Conservation (phyloP, 2,888 invertebrate species). For the Clitarchus hookeri region DNA sequence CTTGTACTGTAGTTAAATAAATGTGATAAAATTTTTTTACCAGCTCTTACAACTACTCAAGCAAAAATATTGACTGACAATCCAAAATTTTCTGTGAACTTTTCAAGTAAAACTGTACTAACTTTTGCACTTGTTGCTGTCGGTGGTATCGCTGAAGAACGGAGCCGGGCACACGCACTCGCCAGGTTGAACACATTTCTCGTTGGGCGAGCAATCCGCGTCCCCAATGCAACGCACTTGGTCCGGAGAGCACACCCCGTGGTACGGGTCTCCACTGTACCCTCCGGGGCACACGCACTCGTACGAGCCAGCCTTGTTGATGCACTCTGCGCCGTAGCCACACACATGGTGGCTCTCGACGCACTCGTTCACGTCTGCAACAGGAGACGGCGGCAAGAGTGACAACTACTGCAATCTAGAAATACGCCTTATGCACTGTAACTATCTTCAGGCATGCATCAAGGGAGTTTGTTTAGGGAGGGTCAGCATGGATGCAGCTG, state of each 20-base stretch:
- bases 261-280: constrained; percentile 80
- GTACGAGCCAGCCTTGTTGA: constrained; percentile 77
- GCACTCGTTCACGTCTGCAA: constrained; percentile 79
- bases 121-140: constrained; percentile 87
- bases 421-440: too few species aligned
- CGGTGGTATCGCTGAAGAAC: constrained; percentile 80
- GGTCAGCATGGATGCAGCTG: too few species aligned
- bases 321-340: constrained; percentile 85
- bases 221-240: constrained; percentile 82
- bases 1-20: too few species aligned
- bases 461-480: too few species aligned
- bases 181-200: constrained; percentile 89
- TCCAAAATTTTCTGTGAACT: constrained; percentile 51
- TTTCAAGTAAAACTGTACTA: constrained; percentile 43
- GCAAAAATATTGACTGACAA: too few species aligned
- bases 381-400: constrained; percentile 25
- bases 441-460: too few species aligned
- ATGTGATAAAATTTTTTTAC: too few species aligned
- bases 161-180: constrained; percentile 91
- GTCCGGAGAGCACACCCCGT: constrained; percentile 79
- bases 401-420: not conserved
- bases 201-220: constrained; percentile 81
- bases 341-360: constrained; percentile 74
- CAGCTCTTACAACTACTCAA: too few species aligned
- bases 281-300: constrained; percentile 81